Conservation (phyloP, 2,888 invertebrate genomes). For the Lamellibrachia columna region DNA sequence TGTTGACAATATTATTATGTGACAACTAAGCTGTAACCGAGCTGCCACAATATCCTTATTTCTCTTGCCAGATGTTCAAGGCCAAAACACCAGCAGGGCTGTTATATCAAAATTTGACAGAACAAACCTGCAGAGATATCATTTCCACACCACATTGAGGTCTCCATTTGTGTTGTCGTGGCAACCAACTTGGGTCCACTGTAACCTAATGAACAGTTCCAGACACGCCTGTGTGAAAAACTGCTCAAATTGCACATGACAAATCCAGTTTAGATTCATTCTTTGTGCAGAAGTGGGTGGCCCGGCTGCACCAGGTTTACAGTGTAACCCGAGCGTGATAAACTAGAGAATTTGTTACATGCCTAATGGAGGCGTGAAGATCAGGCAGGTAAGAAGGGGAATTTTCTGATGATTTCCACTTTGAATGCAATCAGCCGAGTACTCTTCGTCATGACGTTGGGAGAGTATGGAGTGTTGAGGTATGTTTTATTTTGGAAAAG, state of each 20-base stretch:
- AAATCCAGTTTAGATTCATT: conserved; percentile 5
- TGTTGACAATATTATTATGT: background rate
- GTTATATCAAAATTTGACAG: background rate
- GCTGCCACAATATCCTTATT: background rate
- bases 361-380: background rate
- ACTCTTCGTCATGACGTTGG: background rate
- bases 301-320: background rate
- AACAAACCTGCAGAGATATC: background rate
- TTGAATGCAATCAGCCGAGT: background rate
- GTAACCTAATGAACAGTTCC: background rate
- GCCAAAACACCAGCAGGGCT: background rate
- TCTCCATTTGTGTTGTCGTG: conserved; percentile 16
- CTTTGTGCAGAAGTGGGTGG: background rate
- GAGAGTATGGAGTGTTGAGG: too few species aligned
- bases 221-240: background rate
- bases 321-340: conserved; percentile 11
- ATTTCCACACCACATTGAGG: background rate
- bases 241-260: conserved; percentile 12
- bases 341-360: background rate
- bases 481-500: too few species aligned
- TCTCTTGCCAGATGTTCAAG: background rate
- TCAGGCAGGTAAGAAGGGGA: background rate
- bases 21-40: background rate
- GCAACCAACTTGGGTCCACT: background rate
- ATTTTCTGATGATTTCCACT: conserved; percentile 9